Base-by-base conservation (phyloP, 1,140 invertebrate species). In the Ectropis grisescens region DNA sequence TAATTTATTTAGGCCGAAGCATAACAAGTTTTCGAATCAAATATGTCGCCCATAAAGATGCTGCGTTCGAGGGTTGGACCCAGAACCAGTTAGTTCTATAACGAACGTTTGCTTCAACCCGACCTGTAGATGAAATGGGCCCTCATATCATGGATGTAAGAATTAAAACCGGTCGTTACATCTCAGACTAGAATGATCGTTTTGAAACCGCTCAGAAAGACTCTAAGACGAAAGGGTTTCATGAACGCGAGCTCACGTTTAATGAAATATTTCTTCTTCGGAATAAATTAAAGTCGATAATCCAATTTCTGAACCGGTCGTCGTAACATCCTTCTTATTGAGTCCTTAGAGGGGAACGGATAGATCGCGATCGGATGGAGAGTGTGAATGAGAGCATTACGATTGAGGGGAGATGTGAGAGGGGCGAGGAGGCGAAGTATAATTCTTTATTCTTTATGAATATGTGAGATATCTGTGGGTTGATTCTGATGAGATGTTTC, bases 21-120 rank as follows among this genome's bases (percentile, higher is more conserved):
- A 78, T 75, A 78, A 81, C 76, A 78, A 78, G 76, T 78, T 78
- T 78, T 76, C 67, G 76, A 81, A 78, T 81, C 70, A 74, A 81
- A 78, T 69, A 72, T 81, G 75, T 81, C 75, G 72, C 70, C 72
- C 72, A 78, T 81, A 81, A 81, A 81, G 75, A 81, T 76, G 67
- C 59, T 66, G 61, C 54, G 16, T 51, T 58, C 48, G 66, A 72
- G 70, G 75, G 68, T 67, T 67, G 70, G 60, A 65, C 60, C 56
- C 42, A 44, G 42, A 39, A 49, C 48, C 52, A 41, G 58, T 66
- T 64, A 56, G 61, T 67, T 65, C 56, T 47, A 67, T 61, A 72
- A 71, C 49, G 54, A 60, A 53, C 59, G 52, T 72, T 67, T 64
- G 61, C 61, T 38, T 46, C 40, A 37, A 49, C 26, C 42, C 43